These are phyloP conservation scores for Heliconius charithonia DNA, from an alignment of 2,888 invertebrate species.

Conservation along the genomic window DNA sequence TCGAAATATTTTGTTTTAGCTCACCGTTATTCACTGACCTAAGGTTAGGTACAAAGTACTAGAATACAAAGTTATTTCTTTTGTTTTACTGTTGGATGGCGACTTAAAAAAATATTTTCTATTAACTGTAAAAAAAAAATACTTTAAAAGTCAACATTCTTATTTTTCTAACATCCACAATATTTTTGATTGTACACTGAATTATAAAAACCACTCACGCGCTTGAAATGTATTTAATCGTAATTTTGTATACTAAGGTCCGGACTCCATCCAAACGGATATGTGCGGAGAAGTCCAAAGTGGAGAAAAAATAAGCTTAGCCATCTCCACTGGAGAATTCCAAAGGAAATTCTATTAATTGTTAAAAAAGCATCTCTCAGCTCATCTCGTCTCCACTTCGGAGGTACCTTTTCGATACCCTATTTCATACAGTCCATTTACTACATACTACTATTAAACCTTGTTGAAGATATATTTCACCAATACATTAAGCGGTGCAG, in stretches of 20 bases:
- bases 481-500: background rate
- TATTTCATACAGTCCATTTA: background rate
- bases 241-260: background rate
- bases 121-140: background rate
- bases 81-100: slow-evolving; percentile 9
- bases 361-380: too few species aligned
- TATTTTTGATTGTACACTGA: background rate
- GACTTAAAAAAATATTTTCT: background rate
- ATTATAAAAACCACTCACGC: background rate
- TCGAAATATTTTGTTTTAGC: slow-evolving; percentile 31
- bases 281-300: too few species aligned
- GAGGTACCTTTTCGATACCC: too few species aligned
- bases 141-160: too few species aligned
- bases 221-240: background rate
- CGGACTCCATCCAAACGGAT: too few species aligned
- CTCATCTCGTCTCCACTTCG: too few species aligned
- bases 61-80: slow-evolving; percentile 46
- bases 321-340: too few species aligned
- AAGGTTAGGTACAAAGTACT: slow-evolving; percentile 41
- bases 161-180: background rate
- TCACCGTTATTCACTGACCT: slow-evolving; percentile 44
- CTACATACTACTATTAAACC: background rate
- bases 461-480: background rate
- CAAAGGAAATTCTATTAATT: too few species aligned
- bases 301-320: too few species aligned